Conservation (phyloP, 2,888 invertebrate species). For the Cephus pulcher region DNA sequence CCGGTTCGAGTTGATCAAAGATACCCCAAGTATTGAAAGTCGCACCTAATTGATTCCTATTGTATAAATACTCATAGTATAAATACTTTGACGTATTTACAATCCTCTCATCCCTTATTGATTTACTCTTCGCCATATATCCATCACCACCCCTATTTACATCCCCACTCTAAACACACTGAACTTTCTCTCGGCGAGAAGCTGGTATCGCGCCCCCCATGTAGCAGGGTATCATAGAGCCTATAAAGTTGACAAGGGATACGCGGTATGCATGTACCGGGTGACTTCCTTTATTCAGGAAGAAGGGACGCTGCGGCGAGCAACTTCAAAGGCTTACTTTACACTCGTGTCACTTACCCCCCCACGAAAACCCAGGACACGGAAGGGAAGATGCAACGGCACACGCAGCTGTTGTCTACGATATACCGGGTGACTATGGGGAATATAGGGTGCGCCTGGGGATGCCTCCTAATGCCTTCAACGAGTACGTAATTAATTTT, state of each 20-base stretch:
- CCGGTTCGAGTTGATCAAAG: neutral
- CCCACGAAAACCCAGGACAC: neutral
- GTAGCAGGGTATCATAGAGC: neutral
- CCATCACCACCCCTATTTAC: neutral
- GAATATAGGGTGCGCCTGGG: neutral
- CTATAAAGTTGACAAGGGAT: neutral
- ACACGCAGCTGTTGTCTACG: neutral
- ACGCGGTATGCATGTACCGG: neutral
- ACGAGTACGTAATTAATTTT: slow-evolving; percentile 25
- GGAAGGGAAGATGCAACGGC: neutral
- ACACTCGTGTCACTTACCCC: neutral
- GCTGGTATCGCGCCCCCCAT: neutral
- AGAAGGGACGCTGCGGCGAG: neutral
- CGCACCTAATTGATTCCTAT: neutral
- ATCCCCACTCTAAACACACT: neutral
- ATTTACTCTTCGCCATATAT: neutral
- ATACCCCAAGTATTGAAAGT: neutral
- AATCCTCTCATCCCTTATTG: neutral
- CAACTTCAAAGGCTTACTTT: slow-evolving; percentile 8
- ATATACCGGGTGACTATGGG: neutral
- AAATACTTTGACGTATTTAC: neutral
- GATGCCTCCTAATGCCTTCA: slow-evolving; percentile 15
- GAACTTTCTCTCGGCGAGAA: neutral
- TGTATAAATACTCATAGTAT: neutral
- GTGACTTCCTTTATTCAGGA: neutral